These are phyloP conservation scores for Fragum whitleyi DNA, from an alignment of 2,888 invertebrate species.

Conservation along the genomic window DNA sequence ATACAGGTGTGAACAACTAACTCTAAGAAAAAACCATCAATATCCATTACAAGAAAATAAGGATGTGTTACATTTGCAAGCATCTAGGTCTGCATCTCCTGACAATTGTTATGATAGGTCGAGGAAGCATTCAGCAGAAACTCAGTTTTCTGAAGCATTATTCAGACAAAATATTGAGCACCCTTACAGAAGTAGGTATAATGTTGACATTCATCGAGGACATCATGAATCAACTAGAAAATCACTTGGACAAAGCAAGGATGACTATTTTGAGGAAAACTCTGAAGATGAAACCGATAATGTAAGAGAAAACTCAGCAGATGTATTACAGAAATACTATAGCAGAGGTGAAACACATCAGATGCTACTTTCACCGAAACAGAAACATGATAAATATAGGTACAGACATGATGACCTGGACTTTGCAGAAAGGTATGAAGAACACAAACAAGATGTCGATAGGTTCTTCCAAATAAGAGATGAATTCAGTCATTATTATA, in stretches of 20 bases:
- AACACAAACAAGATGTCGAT: no score
- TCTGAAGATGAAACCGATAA: not conserved
- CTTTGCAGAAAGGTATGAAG: no score
- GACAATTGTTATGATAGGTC: no score
- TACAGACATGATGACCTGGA: no score
- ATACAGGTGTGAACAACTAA: no score
- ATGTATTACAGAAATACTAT: not conserved
- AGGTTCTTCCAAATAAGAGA: no score
- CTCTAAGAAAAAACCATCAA: no score
- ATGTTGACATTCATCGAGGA: not conserved
- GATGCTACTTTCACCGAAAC: not conserved
- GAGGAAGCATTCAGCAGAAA: not conserved
- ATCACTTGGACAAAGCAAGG: not conserved
- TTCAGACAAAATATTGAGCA: not conserved
- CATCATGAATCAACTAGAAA: no score
- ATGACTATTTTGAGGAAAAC: not conserved
- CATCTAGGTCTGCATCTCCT: no score
- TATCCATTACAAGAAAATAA: no score
- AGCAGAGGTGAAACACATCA: not conserved
- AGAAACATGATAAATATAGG: not conserved
- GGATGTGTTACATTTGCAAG: no score
- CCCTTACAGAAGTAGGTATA: not conserved
- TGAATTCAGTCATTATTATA: no score
- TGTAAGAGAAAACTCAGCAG: not conserved
- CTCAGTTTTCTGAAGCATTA: not conserved